Evolutionary conservation across 1,140 invertebrate species (phyloP).

Genomic region (Proales similis): DNA sequence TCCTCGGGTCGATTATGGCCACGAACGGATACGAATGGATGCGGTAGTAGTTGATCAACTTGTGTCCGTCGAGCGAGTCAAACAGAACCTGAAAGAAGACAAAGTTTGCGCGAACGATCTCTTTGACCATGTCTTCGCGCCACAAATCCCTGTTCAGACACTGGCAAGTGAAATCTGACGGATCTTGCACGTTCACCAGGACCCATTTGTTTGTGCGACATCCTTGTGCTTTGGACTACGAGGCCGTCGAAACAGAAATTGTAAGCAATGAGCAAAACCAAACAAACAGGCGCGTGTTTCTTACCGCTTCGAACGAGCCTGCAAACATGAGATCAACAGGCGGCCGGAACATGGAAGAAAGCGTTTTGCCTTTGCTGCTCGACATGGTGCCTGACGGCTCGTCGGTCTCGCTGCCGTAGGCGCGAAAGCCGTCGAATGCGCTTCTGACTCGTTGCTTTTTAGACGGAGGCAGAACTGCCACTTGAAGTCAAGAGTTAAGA

Average conservation of each 20-base stretch:
- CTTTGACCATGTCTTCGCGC: conserved; percentile 32
- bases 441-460: conserved; percentile 36
- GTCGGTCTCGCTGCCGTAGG: background rate
- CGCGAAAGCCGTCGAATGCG: conserved; percentile 11
- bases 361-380: conserved; percentile 26
- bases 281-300: too few relatives aligned
- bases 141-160: conserved; percentile 36
- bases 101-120: conserved; percentile 33
- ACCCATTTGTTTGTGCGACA: conserved; percentile 25
- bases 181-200: conserved; percentile 27
- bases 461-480: conserved; percentile 10
- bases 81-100: conserved; percentile 58
- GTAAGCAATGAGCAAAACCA: too few relatives aligned
- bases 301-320: conserved; percentile 26
- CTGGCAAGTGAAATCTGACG: conserved; percentile 26
- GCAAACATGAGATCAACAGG: conserved; percentile 14
- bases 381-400: background rate
- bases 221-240: conserved; percentile 6
- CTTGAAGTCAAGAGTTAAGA: too few relatives aligned
- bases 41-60: conserved; percentile 66
- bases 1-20: conserved; percentile 67
- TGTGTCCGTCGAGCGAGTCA: conserved; percentile 62
- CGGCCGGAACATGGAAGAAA: conserved; percentile 17
- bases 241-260: too few relatives aligned
- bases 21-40: conserved; percentile 64